Evolutionary conservation across 2,113 vertebrate genomes (phyloP).

Genomic region (Laticauda colubrina): DNA sequence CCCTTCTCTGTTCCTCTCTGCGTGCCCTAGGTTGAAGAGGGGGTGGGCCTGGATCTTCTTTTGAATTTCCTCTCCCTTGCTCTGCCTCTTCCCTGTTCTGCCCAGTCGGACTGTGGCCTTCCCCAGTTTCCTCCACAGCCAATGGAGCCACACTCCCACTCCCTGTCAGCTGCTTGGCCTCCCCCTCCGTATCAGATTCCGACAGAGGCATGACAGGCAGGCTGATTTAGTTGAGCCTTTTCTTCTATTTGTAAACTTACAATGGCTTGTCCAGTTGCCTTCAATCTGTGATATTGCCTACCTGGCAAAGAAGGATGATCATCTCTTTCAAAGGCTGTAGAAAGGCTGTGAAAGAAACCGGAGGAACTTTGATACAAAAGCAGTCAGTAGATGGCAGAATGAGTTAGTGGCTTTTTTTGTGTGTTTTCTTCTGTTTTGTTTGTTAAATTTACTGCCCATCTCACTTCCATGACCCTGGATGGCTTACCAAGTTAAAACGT

Average conservation of each 20-base stretch:
- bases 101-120: too few species aligned
- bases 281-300: neutral
- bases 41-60: too few species aligned
- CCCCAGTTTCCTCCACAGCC: too few species aligned
- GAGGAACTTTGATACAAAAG: neutral
- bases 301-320: neutral
- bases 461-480: neutral
- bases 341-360: neutral
- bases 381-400: neutral
- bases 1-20: too few species aligned
- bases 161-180: too few species aligned
- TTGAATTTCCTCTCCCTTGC: too few species aligned
- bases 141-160: too few species aligned
- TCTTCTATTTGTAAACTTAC: neutral
- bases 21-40: too few species aligned
- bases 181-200: too few species aligned
- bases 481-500: neutral
- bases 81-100: too few species aligned
- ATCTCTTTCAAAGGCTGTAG: neutral
- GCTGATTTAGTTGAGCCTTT: neutral
- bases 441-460: neutral
- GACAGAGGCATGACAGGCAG: too few species aligned
- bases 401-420: neutral
- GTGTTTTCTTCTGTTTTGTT: neutral
- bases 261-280: neutral